These are phyloP conservation scores for Micronycteris hirsuta DNA, from an alignment of 2,113 vertebrate species.

Conservation along the genomic window DNA sequence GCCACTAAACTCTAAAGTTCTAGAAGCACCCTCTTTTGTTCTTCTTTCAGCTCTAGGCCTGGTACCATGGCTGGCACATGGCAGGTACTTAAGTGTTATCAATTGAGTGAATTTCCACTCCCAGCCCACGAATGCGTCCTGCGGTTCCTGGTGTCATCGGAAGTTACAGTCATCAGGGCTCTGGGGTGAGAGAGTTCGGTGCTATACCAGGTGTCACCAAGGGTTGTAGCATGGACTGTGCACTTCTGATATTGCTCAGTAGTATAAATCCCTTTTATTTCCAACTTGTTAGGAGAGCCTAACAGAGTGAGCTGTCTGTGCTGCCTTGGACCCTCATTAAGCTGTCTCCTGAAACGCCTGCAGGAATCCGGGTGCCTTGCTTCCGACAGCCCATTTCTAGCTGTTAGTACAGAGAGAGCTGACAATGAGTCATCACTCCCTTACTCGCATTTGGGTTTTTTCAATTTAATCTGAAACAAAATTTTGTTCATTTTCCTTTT, in stretches of 20 bases:
- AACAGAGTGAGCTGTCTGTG: not conserved
- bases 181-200: not conserved
- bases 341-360: not conserved
- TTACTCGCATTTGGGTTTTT: not conserved
- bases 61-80: not conserved
- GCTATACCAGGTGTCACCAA: not conserved
- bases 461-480: not conserved
- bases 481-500: not conserved
- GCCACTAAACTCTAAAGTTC: not conserved
- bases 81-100: not conserved
- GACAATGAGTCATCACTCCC: not conserved
- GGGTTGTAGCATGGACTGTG: not conserved
- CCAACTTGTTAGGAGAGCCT: not conserved
- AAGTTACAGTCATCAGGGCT: not conserved
- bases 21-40: not conserved
- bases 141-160: not conserved
- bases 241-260: not conserved
- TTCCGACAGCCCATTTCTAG: not conserved
- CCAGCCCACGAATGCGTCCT: not conserved
- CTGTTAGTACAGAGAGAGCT: not conserved
- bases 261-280: conserved; percentile 20
- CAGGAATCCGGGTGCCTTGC: not conserved
- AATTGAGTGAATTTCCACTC: not conserved
- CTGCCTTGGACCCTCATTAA: not conserved
- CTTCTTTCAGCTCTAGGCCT: not conserved